These are phyloP conservation scores for Thripadectes ignobilis DNA, from an alignment of 2,797 vertebrate species.

Conservation along the genomic window DNA sequence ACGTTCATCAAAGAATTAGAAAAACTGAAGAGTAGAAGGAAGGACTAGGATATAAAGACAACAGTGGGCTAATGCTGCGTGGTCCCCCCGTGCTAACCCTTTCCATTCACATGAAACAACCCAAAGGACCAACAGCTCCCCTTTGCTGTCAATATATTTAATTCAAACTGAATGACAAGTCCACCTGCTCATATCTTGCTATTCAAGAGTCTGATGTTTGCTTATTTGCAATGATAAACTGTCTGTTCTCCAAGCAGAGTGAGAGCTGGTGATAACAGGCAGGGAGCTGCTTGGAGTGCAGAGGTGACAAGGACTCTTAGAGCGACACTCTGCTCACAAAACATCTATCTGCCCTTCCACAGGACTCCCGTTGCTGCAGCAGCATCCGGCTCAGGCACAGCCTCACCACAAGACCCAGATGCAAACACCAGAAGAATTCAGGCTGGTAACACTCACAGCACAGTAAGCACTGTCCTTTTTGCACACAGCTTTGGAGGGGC, in stretches of 20 bases:
- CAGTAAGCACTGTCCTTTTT: neutral
- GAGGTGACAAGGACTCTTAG: neutral
- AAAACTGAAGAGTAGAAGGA: neutral
- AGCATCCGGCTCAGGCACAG: neutral
- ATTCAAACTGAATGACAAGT: neutral
- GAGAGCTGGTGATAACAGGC: neutral
- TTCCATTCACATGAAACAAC: neutral
- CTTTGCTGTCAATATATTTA: neutral
- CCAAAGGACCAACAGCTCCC: neutral
- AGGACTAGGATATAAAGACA: neutral
- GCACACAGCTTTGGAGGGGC: neutral
- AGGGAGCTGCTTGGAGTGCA: neutral
- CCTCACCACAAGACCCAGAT: neutral
- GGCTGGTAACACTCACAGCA: neutral
- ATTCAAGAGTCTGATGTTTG: neutral
- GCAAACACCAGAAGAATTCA: conserved; percentile 19
- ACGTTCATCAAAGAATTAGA: neutral
- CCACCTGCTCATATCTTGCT: neutral
- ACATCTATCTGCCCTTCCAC: neutral
- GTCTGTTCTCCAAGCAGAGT: neutral
- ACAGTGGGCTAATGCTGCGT: accelerated
- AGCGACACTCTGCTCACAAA: neutral
- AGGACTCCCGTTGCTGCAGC: neutral
- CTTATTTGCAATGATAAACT: neutral
- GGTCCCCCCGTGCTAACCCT: neutral